Base-by-base conservation (phyloP, 2,888 invertebrate genomes). In the Axea sp. region DNA sequence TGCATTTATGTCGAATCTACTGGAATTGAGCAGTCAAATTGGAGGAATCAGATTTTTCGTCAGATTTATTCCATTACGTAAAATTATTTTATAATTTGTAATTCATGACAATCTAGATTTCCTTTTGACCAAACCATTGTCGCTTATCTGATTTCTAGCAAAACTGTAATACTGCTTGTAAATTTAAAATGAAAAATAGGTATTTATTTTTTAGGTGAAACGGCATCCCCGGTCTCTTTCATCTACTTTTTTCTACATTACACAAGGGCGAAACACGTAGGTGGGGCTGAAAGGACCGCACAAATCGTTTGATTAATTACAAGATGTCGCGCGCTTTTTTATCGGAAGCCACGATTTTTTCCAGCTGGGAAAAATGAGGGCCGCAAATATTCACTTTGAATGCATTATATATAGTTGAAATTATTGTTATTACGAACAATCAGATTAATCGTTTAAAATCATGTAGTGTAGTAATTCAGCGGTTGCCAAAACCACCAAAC, bases 221-320 rank as follows among this genome's bases (percentile, higher is more conserved):
- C 12, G 5, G 31, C 26, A 11, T 28, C 43, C 31, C 43, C n/a
- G 31, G 47, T 26, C 30, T 26, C 33, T 62, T 62, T 71, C 17
- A 45, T 47, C 37, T 39, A 45, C 31, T 30, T 49, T 65, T 65
- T 64, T 51, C 55, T 33, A 41, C 45, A 33, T 60, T 59, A 55
- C 41, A 45, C 26, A 67, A 67, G 73, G 73, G 65, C 65, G 60
- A 60, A 37, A 60, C 14, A 39, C 26, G 47, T 67, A 60, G 73
- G 67, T 60, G 65, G 26, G 67, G 51, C 24, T 47, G 45, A 60
- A 67, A 73, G 67, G 73, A 59, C 65, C 59, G 31, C 47, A 35
- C 33, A 33, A 60, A 67, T 73, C 73, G 73, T 67, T 73, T 73
- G 73, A 73, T 73, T 73, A 73, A 73, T 73, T 60, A 67, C 67